A percentile compares a stretch with the other conserved stretches of the same genome.
Conservation (phyloP, 2,113 vertebrate species). For the Galeopterus variegatus region DNA sequence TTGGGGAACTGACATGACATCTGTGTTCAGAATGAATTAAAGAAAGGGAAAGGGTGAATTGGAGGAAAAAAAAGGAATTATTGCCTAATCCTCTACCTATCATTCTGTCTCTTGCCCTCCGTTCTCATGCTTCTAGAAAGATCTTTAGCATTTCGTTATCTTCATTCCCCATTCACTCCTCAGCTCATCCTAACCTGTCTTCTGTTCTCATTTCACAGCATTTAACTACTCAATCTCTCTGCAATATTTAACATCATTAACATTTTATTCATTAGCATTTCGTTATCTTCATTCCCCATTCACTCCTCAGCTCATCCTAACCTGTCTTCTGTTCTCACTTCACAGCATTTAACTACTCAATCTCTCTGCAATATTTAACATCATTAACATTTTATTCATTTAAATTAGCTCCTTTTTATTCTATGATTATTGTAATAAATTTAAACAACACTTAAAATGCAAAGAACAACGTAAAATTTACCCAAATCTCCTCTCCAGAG, state of each 20-base stretch:
- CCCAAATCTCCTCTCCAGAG: constrained; percentile 57
- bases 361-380: constrained; percentile 52
- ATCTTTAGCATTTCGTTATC: constrained; percentile 46
- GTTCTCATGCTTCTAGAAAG: constrained; percentile 60
- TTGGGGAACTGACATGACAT: not conserved
- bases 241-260: constrained; percentile 47
- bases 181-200: not conserved
- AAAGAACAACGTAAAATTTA: constrained; percentile 60
- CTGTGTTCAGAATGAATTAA: constrained; percentile 6
- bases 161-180: constrained; percentile 45
- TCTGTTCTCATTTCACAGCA: constrained; percentile 10
- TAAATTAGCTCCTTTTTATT: constrained; percentile 51
- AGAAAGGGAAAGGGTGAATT: not conserved
- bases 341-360: constrained; percentile 28
- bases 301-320: constrained; percentile 10
- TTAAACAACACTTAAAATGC: constrained; percentile 75
- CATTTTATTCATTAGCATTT: constrained; percentile 43
- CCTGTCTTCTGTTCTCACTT: constrained; percentile 8
- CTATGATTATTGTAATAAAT: constrained; percentile 62
- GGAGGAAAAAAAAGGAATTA: not conserved
- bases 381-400: constrained; percentile 36
- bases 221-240: constrained; percentile 55
- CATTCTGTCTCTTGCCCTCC: not conserved
- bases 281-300: constrained; percentile 39
- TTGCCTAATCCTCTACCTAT: not conserved